Conservation (phyloP, 2,113 vertebrate species). For the Mellivora capensis region DNA sequence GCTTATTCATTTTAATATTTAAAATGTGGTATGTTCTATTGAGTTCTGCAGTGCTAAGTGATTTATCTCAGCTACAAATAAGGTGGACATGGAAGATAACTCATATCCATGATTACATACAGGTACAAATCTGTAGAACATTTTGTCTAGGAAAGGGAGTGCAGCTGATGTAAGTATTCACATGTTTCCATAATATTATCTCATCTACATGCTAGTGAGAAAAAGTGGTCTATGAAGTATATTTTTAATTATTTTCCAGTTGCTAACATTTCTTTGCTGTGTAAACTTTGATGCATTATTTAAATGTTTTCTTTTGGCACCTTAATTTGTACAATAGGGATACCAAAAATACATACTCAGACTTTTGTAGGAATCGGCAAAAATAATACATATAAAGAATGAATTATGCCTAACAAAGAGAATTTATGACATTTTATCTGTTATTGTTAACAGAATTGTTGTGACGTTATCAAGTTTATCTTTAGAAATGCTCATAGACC, state of each 20-base stretch:
- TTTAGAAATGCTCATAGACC: not conserved
- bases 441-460: not conserved
- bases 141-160: not conserved
- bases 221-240: not conserved
- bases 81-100: not conserved
- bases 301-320: not conserved
- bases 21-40: not conserved
- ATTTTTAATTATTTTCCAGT: constrained; percentile 11
- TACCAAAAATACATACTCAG: not conserved
- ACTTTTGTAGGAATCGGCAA: not conserved
- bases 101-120: not conserved
- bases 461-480: not conserved
- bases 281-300: not conserved
- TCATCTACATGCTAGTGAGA: not conserved
- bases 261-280: not conserved
- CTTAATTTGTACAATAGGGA: not conserved
- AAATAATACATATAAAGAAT: not conserved
- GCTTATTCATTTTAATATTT: not conserved
- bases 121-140: not conserved
- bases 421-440: not conserved
- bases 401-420: not conserved
- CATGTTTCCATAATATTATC: not conserved
- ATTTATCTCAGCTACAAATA: not conserved
- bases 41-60: not conserved
- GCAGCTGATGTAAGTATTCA: not conserved